Conservation (phyloP, 2,113 vertebrate genomes). For the Vulpes vulpes region DNA sequence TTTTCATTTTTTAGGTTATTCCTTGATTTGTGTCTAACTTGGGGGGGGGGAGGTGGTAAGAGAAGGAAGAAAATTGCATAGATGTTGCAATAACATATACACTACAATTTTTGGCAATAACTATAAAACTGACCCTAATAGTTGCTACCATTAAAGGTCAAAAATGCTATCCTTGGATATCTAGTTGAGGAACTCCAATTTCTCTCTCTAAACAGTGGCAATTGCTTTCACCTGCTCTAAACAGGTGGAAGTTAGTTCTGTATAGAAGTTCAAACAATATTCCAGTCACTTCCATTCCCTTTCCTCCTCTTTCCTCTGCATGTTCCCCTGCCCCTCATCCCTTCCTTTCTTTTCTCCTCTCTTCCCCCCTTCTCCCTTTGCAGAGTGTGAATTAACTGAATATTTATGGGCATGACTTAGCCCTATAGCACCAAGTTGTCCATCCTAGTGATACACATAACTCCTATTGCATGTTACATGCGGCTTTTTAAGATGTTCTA, state of each 20-base stretch:
- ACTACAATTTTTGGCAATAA: constrained; percentile 12
- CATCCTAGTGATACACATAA: neutral
- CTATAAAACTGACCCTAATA: neutral
- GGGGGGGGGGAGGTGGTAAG: too few relatives aligned
- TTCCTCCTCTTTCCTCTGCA: too few relatives aligned
- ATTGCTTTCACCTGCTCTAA: constrained; percentile 15
- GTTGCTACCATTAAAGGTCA: neutral
- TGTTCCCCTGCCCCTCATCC: neutral
- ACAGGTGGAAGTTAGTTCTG: neutral
- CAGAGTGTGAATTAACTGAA: constrained; percentile 34
- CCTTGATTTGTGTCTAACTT: constrained; percentile 51
- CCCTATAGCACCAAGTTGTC: neutral
- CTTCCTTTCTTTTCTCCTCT: too few relatives aligned
- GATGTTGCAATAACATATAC: neutral
- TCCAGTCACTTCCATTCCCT: neutral
- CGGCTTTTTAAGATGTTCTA: constrained; percentile 76
- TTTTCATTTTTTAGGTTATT: constrained; percentile 12
- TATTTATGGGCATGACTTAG: neutral
- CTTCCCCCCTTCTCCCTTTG: neutral
- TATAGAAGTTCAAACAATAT: neutral
- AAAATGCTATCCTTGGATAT: neutral
- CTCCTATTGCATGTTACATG: constrained; percentile 63
- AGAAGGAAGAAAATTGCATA: constrained; percentile 22
- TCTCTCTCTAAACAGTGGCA: neutral
- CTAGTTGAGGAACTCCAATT: neutral